Base-by-base conservation (phyloP, 2,888 invertebrate species). In the Agrotis clavis region DNA sequence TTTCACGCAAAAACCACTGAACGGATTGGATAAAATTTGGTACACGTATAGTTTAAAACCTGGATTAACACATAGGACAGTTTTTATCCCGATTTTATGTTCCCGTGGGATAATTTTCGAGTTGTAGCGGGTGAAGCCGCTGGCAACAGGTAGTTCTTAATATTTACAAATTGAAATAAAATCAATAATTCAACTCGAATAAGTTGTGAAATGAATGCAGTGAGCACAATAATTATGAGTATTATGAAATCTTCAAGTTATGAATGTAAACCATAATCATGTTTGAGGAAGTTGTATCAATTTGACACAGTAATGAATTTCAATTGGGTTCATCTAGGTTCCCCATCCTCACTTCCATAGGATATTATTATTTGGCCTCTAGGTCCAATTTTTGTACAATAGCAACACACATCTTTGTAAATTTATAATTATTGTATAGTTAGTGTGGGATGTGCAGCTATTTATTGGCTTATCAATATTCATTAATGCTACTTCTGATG, bases 201-300 rank as follows among this genome's bases (percentile, higher is more conserved):
- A 69, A 9, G 7, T 60, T 60, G 13, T 13, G 60, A 60, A 60
- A n/a, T 47, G 7, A 7, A 59, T 18, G 25, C 9, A 65, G 9
- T 35, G 9, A 35, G 19, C 53, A n/a, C 18, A 47, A 30, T 47
- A 16, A 14, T 25, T 25, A 3, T 35, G 9, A 1, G 35, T n/a
- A 16, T 59, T 19, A 53, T 35, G 21, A 71, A 69, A 53, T 47
- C 1, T 56, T 18, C 14, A 41, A 54, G 45, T 53, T 71, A 53
- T 35, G 21, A 61, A 71, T 54, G 45, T 47, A 71, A 70, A 61
- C 21, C 47, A 13, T 18, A 16, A 45, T 45, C 41, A 51, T 47
- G 45, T 70, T 70, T 61, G 61, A 70, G 30, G 51, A 61, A 53
- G 69, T 51, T 50, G 19, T 25, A 50, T 50, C 19, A 69, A 68